Evolutionary conservation across 2,113 vertebrate species (phyloP).

Genomic region (Podarcis muralis): DNA sequence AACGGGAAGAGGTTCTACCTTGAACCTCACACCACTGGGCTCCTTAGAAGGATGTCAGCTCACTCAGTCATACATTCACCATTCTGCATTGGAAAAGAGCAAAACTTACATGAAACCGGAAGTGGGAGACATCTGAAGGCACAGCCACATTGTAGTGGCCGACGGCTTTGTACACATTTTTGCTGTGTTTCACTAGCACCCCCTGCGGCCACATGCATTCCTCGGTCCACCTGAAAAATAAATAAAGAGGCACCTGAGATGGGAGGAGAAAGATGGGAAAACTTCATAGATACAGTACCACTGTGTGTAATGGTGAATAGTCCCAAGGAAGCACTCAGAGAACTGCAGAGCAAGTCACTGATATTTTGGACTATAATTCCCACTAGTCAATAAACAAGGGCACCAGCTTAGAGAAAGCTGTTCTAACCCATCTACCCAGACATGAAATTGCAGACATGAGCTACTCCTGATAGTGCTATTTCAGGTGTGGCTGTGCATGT

Average conservation of each 20-base stretch:
- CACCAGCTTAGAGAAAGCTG: no score
- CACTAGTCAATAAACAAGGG: no score
- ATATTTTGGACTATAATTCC: no score
- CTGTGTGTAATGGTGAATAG: no score
- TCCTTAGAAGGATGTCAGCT: background rate
- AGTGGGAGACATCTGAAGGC: constrained; percentile 96
- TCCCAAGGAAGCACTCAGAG: background rate
- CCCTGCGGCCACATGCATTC: constrained; percentile 99
- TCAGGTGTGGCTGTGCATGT: no score
- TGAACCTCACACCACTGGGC: background rate
- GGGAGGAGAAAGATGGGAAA: background rate
- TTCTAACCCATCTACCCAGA: background rate
- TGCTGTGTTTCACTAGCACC: constrained; percentile 96
- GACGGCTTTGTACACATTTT: constrained; percentile 98
- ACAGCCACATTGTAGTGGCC: constrained; percentile 97
- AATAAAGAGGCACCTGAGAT: background rate
- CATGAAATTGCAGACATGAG: background rate
- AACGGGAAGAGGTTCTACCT: background rate
- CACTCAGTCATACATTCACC: background rate
- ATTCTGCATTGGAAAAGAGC: constrained; percentile 25
- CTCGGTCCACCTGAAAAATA: constrained; percentile 90
- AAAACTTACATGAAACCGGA: constrained; percentile 93
- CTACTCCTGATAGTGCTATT: no score
- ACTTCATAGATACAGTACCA: fast-evolving
- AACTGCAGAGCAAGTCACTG: background rate